A percentile compares a stretch with the other conserved stretches of the same genome.
These are phyloP conservation scores for Macrophya alboannulata DNA, from an alignment of 2,888 invertebrate species.

Conservation along the genomic window DNA sequence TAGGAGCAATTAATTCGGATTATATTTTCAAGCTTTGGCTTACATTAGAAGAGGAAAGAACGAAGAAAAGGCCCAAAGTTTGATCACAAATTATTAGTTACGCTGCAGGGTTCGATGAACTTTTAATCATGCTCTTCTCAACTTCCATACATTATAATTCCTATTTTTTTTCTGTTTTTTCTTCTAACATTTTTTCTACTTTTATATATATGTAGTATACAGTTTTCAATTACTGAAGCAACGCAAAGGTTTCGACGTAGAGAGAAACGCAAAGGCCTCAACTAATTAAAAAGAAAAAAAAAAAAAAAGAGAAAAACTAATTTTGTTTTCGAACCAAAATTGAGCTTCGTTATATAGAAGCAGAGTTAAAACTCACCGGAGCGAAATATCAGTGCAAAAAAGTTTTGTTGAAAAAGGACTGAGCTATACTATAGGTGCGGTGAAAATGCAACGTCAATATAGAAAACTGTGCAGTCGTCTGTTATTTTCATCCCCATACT, in stretches of 20 bases:
- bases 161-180: neutral
- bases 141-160: neutral
- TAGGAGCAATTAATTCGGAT: neutral
- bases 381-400: constrained; percentile 15
- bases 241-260: neutral
- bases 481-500: constrained; percentile 25
- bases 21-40: neutral
- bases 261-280: neutral
- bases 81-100: neutral
- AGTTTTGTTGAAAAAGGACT: neutral
- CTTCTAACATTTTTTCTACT: neutral
- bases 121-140: neutral
- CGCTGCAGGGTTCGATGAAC: neutral
- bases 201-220: neutral
- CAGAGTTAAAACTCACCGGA: neutral
- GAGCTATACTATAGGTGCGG: neutral
- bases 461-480: neutral
- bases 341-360: neutral
- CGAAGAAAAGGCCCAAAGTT: neutral
- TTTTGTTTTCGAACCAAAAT: neutral
- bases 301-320: neutral
- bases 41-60: neutral
- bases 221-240: neutral
- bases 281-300: neutral
- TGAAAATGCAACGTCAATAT: neutral